Conservation (phyloP, 1,140 invertebrate species). For the Diorhabda carinulata region DNA sequence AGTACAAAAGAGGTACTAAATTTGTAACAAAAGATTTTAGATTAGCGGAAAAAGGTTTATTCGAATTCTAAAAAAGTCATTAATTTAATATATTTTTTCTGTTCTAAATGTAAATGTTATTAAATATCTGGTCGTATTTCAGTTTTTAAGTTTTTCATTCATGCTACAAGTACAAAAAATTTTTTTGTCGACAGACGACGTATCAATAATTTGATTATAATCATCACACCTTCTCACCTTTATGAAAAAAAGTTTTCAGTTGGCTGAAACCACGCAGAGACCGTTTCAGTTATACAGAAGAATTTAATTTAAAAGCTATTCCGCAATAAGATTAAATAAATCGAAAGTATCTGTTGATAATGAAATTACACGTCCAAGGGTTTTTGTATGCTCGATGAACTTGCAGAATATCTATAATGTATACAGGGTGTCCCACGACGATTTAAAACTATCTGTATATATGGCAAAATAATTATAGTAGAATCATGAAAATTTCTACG, state of each 20-base stretch:
- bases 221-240: neutral
- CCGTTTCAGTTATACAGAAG: neutral
- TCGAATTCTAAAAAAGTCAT: neutral
- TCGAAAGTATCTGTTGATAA: neutral
- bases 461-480: too few relatives aligned
- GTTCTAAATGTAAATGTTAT: neutral
- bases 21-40: neutral
- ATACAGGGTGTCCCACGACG: too few relatives aligned
- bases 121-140: neutral
- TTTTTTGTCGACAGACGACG: neutral
- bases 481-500: too few relatives aligned
- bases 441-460: too few relatives aligned
- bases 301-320: neutral
- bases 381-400: neutral
- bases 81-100: too few relatives aligned
- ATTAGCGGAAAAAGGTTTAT: neutral
- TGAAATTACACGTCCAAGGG: neutral
- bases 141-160: neutral
- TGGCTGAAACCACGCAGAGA: neutral
- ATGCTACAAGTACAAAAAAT: neutral
- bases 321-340: neutral
- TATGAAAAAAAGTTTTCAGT: neutral
- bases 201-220: neutral
- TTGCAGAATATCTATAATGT: too few relatives aligned
- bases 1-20: too few relatives aligned